Base-by-base conservation (phyloP, 2,797 vertebrate species). In the Silurus lanzhouensis region DNA sequence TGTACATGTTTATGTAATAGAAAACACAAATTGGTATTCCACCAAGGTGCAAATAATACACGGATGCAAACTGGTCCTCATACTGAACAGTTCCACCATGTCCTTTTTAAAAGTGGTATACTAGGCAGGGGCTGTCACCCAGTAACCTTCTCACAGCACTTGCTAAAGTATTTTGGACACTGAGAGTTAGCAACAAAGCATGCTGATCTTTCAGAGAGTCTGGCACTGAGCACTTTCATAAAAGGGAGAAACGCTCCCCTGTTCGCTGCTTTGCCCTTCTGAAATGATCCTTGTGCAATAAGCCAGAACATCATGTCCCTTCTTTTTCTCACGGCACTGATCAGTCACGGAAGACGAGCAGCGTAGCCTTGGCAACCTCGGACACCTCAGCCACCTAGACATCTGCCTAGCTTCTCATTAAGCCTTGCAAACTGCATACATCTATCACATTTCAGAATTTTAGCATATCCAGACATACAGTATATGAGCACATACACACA, bases 351-450 rank as follows among this genome's bases (percentile, higher is more conserved):
- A 76, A 75, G 78, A 27, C n/a, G n/a, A 79, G 55, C 67, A 81
- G 66, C n/a, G 70, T 83, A 82, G 72, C 79, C 61, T 78, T 79
- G 71, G 52, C 86, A 83, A 85, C 82, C 81, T 44, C 57, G 70
- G 72, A 27, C 85, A 85, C 82, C 81, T 44, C 57, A 71, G 72
- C 44, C 85, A 84, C 72, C 38, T 81, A 87, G 72, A 86, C 83
- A 84, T 84, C 71, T 85, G 76, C 66, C 44, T 60, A 61, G 81
- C 72, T 83, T 76, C 85, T 88, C 81, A 87, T 88, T 76, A 86
- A 52, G 22, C 58, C 17, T 44, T 19, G 60, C 15, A 60, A 79
- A 55, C 8, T 1, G 31, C 6, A n/a, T 63, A 19, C 31, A 79
- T 15, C 83, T 88, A 67, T 71, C 70, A 68, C 71, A 67, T 20